Conservation (phyloP, 2,113 vertebrate genomes). For the Vulpes lagopus region DNA sequence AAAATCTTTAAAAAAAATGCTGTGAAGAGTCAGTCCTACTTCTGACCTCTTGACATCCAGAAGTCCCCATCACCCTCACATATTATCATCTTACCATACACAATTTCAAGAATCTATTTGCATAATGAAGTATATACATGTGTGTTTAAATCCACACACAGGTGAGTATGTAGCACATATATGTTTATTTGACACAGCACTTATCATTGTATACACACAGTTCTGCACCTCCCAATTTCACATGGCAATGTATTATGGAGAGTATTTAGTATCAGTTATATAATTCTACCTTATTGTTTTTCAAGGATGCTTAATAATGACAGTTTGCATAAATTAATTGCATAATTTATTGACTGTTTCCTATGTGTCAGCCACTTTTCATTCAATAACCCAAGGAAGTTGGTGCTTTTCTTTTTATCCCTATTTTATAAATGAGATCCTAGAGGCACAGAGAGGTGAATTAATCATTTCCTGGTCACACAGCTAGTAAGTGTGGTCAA, state of each 20-base stretch:
- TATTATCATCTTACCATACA: neutral
- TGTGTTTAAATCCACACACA: neutral
- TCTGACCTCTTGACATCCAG: neutral
- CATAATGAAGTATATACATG: neutral
- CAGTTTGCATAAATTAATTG: conserved; percentile 48
- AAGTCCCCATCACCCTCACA: neutral
- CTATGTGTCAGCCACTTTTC: neutral
- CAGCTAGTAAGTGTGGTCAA: neutral
- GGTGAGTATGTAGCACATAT: too few relatives aligned
- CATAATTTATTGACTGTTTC: conserved; percentile 9
- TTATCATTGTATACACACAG: neutral
- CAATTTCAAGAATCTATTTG: neutral
- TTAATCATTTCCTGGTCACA: neutral
- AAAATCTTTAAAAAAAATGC: neutral
- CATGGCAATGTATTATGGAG: neutral
- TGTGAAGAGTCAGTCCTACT: neutral
- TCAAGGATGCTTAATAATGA: neutral
- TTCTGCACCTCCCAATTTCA: neutral
- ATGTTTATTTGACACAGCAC: neutral
- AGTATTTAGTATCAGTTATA: neutral
- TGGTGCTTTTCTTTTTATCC: neutral
- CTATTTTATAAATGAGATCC: neutral
- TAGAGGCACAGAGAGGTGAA: neutral
- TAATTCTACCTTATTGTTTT: conserved; percentile 49
- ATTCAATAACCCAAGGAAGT: neutral